Base-by-base conservation (phyloP, 2,797 vertebrate species). In the Girardinus metallicus region DNA sequence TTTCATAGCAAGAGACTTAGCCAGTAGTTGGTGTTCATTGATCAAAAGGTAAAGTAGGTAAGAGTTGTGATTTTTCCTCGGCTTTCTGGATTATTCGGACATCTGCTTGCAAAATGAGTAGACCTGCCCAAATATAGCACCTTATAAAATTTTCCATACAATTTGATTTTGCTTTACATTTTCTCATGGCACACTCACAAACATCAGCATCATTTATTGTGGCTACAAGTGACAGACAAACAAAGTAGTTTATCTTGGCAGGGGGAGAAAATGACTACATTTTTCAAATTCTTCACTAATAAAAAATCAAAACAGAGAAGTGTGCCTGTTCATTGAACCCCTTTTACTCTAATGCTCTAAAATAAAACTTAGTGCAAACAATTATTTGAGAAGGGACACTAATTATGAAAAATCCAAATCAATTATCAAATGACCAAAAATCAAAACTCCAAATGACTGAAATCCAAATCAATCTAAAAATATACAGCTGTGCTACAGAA, bases 31-130 rank as follows among this genome's bases (percentile, higher is more conserved):
- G 86, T 75, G 83, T 84, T 34, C 79, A 94, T 94, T 93, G 84
- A 93, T 95, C 93, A 92, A 90, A 41, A 90, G 85, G 86, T 91
- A 88, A 93, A 94, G 90, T 93, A 90, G 87, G 90, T 90, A 88
- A 90, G 82, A 88, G 86, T 81, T 78, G 86, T 78, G 83, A 84
- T 85, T 84, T 86, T 87, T 82, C 88, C 68, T 66, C 76, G 75
- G 78, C 82, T 88, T 76, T 85, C 80, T 76, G 74, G 87, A 81
- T 76, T 68, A 75, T 76, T 51, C 53, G 78, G 85, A 81, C 84
- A 73, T 77, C 78, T 36, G 53, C 80, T 80, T 43, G 70, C 77
- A 83, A 77, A 83, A 75, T 43, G 16, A 64, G 74, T 87, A 74
- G 77, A 86, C 77, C 78, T 86, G 73, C 5, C 4, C 21, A 66